phyloP scores from a whole-genome alignment of 53 echinoderm and acorn worm genomes.

The Temnopleurus reevesii region DNA sequence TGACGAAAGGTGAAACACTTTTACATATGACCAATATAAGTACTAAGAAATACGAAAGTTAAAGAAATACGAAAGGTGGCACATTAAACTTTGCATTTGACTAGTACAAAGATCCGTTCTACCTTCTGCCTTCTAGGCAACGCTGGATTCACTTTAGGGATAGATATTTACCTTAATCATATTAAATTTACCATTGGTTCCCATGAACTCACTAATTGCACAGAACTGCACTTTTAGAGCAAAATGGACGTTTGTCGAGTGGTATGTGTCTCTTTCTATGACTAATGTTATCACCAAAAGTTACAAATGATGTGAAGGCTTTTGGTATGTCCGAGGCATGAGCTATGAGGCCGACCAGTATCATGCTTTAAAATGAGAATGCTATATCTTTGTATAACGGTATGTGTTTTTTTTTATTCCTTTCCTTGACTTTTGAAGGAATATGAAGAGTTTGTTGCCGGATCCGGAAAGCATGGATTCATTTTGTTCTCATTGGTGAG shows the following conservation, averaged over 20 bases:
- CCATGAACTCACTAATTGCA: too few species aligned
- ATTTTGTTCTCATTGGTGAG: conserved; percentile 39
- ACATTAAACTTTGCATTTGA: too few species aligned
- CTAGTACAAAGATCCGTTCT: too few species aligned
- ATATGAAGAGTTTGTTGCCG: neutral
- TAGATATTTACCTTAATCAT: too few species aligned
- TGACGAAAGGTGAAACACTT: neutral
- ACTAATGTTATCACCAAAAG: too few species aligned
- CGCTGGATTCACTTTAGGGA: too few species aligned
- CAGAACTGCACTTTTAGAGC: too few species aligned
- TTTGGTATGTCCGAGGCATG: too few species aligned
- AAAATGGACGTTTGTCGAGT: neutral
- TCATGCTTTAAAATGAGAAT: neutral
- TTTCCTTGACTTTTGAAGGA: neutral
- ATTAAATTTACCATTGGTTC: too few species aligned
- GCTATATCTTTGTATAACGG: neutral
- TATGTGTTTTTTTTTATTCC: neutral
- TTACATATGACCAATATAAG: neutral
- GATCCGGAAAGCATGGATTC: conserved; percentile 34
- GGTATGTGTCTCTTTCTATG: neutral
- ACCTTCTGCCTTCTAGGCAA: too few species aligned
- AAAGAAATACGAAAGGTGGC: too few species aligned
- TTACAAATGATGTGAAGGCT: too few species aligned
- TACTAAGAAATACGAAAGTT: neutral
- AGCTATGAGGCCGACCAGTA: neutral